Evolutionary conservation across 2,888 invertebrate species (phyloP).

Genomic region (Siphonodentalium dalli): DNA sequence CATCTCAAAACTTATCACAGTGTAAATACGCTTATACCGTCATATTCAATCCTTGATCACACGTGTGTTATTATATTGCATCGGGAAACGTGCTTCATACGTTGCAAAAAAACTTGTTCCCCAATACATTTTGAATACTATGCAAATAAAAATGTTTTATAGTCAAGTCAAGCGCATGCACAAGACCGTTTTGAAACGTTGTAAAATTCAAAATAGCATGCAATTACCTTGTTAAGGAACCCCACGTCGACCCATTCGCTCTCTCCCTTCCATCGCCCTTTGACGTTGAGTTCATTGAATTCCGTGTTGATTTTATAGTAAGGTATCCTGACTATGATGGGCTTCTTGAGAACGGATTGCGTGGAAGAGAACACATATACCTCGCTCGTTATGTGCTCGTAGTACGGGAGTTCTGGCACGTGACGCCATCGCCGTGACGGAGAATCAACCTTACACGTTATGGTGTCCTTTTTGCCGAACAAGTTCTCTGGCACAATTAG

Average conservation of each 20-base stretch:
- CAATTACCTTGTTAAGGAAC: slow-evolving; percentile 44
- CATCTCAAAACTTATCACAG: no score
- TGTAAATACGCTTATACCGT: no score
- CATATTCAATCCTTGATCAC: no score
- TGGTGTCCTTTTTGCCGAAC: slow-evolving; percentile 51
- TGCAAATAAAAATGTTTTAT: background rate
- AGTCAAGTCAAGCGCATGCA: background rate
- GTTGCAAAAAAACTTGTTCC: no score
- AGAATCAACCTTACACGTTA: slow-evolving; percentile 49
- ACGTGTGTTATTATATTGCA: no score
- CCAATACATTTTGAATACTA: no score
- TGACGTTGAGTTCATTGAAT: slow-evolving; percentile 50
- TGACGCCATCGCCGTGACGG: slow-evolving; percentile 48
- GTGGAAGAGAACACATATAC: slow-evolving; percentile 44
- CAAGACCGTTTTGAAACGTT: background rate
- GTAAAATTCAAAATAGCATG: background rate
- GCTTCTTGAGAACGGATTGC: slow-evolving; percentile 37
- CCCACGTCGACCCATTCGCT: slow-evolving; percentile 52
- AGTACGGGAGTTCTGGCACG: slow-evolving; percentile 33
- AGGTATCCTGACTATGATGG: slow-evolving; percentile 45
- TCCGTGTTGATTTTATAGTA: slow-evolving; percentile 43
- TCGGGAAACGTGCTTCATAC: no score
- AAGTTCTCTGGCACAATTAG: slow-evolving; percentile 48
- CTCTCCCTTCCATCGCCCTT: slow-evolving; percentile 52
- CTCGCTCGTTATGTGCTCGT: slow-evolving; percentile 49